phyloP scores from a whole-genome alignment of 2,888 invertebrate genomes.

The Cerceris rybyensis region DNA sequence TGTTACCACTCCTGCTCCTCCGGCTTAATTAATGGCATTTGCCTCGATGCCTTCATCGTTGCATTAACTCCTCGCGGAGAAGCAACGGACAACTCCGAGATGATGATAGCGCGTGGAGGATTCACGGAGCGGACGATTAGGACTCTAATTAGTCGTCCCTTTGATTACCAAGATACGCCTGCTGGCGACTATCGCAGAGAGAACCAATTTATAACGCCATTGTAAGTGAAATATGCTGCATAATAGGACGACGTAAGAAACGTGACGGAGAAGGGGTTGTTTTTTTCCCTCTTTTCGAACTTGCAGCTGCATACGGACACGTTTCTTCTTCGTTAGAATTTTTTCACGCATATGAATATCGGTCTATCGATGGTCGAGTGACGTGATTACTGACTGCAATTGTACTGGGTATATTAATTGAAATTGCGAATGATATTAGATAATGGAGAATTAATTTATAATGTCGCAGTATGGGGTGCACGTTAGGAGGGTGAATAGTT shows the following conservation, averaged over 20 bases:
- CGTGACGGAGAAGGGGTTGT: neutral
- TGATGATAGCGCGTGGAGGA: neutral
- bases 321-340: too few species aligned
- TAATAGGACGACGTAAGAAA: slow-evolving; percentile 5
- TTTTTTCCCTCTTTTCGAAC: neutral
- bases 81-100: too few species aligned
- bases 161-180: slow-evolving; percentile 16
- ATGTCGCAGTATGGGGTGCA: too few species aligned
- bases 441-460: too few species aligned
- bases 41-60: neutral
- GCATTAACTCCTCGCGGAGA: too few species aligned
- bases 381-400: too few species aligned
- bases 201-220: slow-evolving; percentile 15
- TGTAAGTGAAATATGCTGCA: neutral
- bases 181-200: neutral
- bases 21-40: slow-evolving; percentile 15
- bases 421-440: too few species aligned
- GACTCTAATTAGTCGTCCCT: slow-evolving; percentile 34
- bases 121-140: slow-evolving; percentile 8
- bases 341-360: too few species aligned
- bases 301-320: too few species aligned
- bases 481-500: too few species aligned
- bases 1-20: slow-evolving; percentile 18
- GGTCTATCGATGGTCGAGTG: too few species aligned
- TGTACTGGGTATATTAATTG: too few species aligned